Base-by-base conservation (phyloP, 2,888 invertebrate species). In the Sminthurides aquaticus region DNA sequence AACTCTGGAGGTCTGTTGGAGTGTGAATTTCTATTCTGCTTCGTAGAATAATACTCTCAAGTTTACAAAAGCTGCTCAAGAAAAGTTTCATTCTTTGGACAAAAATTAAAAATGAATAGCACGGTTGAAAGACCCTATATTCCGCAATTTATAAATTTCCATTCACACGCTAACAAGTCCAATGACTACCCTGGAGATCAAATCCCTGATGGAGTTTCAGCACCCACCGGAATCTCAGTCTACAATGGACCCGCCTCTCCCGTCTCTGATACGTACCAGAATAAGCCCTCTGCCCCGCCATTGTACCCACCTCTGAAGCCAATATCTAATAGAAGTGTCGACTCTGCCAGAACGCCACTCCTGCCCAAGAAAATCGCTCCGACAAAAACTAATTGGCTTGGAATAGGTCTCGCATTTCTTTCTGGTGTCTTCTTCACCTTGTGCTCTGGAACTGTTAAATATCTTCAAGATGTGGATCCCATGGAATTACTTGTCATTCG, bases 391-490 rank as follows among this genome's bases (percentile, higher is more conserved):
- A 73, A 70, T 64, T 75, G 69, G 65, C 64, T 69, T 56, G 81
- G 81, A 1, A 76, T 81, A 43, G 74, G 80, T 48, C 73, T 81
- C 52, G 81, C 81, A 0, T 80, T 81, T 68, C 52, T 80, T 5
- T 81, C 80, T 1, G 81, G 81, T 18, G 78, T 80, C n/a, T 81
- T 80, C 72, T 81, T 81, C 70, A 81, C 81, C 1, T 73, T 81
- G 18, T 80, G 79, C 68, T 78, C 81, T 1, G 78, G 79, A 11
- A 76, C 79, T 43, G 80, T 80, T 1, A 81, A 81, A 72, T 79
- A 78, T 15, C 70, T 81, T 0, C 76, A 75, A 58, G 78, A 78
- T 69, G 78, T 81, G 2, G 78, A 80, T 68, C 81, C 81, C 1
- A 80, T 80, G 79, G 77, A 80, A 63, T 72, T 81, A 54, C 75